Conservation (phyloP, 2,797 vertebrate species). For the Fundulus diaphanus region DNA sequence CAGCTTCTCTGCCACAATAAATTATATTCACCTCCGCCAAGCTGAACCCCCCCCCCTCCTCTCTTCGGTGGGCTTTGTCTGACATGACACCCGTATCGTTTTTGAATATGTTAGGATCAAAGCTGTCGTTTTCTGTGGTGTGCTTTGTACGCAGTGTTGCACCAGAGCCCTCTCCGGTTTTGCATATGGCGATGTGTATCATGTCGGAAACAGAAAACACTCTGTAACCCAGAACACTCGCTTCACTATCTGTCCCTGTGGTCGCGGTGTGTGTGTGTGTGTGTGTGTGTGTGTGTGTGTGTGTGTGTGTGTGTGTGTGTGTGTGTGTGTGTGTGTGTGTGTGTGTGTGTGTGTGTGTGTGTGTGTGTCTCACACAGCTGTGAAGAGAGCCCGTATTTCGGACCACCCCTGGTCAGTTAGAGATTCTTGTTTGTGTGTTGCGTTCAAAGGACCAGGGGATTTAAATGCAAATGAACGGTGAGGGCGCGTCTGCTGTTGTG, state of each 20-base stretch:
- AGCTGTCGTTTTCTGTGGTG: constrained; percentile 33
- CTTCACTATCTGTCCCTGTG: constrained; percentile 9
- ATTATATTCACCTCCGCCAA: constrained; percentile 18
- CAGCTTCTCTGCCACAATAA: constrained; percentile 27
- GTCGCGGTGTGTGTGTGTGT: background rate
- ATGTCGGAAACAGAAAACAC: constrained; percentile 29
- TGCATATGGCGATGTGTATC: constrained; percentile 71
- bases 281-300: background rate
- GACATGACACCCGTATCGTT: constrained; percentile 19
- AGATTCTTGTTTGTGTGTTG: constrained; percentile 6
- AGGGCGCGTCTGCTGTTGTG: background rate
- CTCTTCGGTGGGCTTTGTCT: constrained; percentile 23
- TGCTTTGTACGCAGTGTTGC: constrained; percentile 61
- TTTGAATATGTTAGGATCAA: constrained; percentile 1
- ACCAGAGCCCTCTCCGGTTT: constrained; percentile 42
- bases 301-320: background rate
- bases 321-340: background rate
- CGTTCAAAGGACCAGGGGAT: background rate
- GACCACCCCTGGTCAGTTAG: background rate
- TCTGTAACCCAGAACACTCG: constrained; percentile 26
- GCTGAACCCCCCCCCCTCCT: constrained; percentile 11
- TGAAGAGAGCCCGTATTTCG: background rate
- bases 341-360: background rate
- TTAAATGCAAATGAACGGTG: constrained; percentile 19
- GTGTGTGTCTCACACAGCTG: background rate